phyloP scores from a whole-genome alignment of 2,113 vertebrate species.

The Piaya cayana region DNA sequence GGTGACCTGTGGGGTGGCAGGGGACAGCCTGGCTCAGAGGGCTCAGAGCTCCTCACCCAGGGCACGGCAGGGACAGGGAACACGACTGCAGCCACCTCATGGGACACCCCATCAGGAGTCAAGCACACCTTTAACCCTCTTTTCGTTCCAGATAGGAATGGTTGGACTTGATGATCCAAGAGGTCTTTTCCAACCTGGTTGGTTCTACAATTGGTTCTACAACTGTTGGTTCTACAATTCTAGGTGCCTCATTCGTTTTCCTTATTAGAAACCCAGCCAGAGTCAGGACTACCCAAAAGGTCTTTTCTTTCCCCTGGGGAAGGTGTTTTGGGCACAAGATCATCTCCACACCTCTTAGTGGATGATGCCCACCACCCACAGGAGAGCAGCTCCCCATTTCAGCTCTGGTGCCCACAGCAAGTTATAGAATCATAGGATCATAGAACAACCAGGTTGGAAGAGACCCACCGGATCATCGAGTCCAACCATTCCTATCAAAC shows the following conservation, averaged over 20 bases:
- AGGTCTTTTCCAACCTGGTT: neutral
- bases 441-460: no score
- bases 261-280: neutral
- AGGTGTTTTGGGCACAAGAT: neutral
- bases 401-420: neutral
- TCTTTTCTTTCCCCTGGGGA: neutral
- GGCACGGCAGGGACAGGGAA: accelerated
- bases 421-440: no score
- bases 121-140: neutral
- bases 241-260: neutral
- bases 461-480: no score
- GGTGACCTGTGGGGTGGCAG: neutral
- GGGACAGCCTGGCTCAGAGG: neutral
- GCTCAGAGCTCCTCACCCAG: neutral
- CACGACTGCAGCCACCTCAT: neutral
- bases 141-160: neutral
- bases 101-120: neutral
- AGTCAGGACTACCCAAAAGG: neutral
- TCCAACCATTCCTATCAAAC: no score
- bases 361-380: neutral
- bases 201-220: no score
- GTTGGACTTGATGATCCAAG: no score
- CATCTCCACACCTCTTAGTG: neutral
- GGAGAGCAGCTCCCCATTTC: neutral
- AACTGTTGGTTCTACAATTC: no score